phyloP scores from a whole-genome alignment of 2,888 invertebrate species.

The Eupsilia transversa region DNA sequence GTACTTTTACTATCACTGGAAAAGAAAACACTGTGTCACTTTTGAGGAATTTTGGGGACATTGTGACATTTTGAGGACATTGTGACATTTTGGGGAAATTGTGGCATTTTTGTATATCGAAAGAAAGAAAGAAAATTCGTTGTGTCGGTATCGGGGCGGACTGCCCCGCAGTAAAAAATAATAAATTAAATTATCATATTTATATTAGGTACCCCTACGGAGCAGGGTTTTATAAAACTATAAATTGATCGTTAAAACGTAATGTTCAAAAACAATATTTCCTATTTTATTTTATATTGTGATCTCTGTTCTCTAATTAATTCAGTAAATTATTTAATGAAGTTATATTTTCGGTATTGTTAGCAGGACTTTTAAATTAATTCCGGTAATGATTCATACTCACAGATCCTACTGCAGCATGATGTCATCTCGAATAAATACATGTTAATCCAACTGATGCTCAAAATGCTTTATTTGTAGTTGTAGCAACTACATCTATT shows the following conservation, averaged over 20 bases:
- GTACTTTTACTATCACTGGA: conserved; percentile 60
- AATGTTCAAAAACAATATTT: neutral
- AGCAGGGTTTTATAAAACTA: no score
- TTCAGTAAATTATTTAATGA: neutral
- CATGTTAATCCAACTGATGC: neutral
- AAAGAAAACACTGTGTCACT: conserved; percentile 39
- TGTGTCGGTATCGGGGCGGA: no score
- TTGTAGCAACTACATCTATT: neutral
- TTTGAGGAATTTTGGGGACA: conserved; percentile 20
- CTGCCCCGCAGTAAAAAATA: no score
- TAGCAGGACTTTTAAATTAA: neutral
- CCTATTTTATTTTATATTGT: neutral
- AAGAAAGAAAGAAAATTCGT: no score
- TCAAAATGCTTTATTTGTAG: neutral
- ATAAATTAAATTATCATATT: no score
- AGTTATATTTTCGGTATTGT: neutral
- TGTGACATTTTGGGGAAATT: no score
- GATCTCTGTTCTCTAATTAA: neutral
- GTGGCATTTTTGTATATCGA: no score
- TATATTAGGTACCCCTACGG: no score
- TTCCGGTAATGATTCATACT: conserved; percentile 6
- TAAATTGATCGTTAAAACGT: neutral
- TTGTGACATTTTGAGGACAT: neutral
- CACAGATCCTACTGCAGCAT: neutral
- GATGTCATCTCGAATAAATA: conserved; percentile 15